Evolutionary conservation across 2,888 invertebrate species (phyloP).

Genomic region (Lasioglossum oenotherae): DNA sequence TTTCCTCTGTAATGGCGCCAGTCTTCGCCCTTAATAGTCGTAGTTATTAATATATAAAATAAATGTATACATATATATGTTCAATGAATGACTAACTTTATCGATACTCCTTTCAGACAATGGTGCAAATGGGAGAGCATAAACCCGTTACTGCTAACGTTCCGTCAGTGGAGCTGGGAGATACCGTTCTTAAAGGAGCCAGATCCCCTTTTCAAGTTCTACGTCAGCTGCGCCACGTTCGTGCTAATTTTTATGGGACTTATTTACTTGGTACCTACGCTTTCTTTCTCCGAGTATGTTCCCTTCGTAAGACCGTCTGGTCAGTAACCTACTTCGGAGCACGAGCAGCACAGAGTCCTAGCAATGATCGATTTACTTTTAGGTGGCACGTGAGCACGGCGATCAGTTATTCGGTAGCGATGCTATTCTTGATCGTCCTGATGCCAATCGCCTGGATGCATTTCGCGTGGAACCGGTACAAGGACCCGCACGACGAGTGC

Average conservation of each 20-base stretch:
- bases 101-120: slow-evolving; percentile 85
- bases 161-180: slow-evolving; percentile 88
- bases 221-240: slow-evolving; percentile 87
- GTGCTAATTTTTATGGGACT: slow-evolving; percentile 86
- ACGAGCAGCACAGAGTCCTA: background rate
- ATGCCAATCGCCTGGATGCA: slow-evolving; percentile 92
- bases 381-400: slow-evolving; percentile 85
- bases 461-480: slow-evolving; percentile 88
- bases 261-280: slow-evolving; percentile 87
- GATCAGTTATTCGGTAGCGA: slow-evolving; percentile 83
- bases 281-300: slow-evolving; percentile 86
- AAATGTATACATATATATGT: background rate
- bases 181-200: slow-evolving; percentile 90
- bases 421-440: slow-evolving; percentile 86
- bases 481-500: slow-evolving; percentile 84
- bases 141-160: slow-evolving; percentile 87
- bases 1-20: background rate
- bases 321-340: background rate
- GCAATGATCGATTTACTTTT: slow-evolving; percentile 49
- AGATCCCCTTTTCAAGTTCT: slow-evolving; percentile 95
- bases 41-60: background rate
- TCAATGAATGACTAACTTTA: background rate
- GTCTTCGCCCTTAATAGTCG: background rate
- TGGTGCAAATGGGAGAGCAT: slow-evolving; percentile 88
- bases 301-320: slow-evolving; percentile 11